Base-by-base conservation (phyloP, 2,888 invertebrate species). In the Lasioglossum oenotherae region DNA sequence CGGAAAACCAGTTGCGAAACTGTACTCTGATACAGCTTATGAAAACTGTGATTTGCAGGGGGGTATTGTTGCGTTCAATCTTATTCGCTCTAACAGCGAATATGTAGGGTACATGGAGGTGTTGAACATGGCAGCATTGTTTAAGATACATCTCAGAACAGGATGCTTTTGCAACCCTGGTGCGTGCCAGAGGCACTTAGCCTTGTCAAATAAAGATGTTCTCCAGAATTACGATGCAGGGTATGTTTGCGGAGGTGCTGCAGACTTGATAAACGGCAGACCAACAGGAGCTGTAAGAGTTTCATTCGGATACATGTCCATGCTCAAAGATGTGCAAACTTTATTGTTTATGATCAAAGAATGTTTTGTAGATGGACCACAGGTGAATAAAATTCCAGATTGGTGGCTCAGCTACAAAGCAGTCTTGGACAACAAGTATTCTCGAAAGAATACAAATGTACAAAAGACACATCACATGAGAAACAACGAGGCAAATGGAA, bases 151-250 rank as follows among this genome's bases (percentile, higher is more conserved):
- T 90, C 95, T 99, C 67, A 96, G 99, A 87, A 98, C 98, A 1
- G 99, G 99, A 0, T 99, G 99, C 94, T 99, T 99, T 94, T 99
- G 99, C 95, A 99, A 99, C 95, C 98, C 99, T 2, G 99, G 99
- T 23, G 98, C 99, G 2, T 99, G 99, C 94, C 98, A 99, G 94
- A 96, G 97, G 75, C 98, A 98, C 93, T 95, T 99, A 73, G 95
- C 96, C 12, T 95, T 98, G 14, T 96, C 97, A 0, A 96, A 97
- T 78, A 96, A 96, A 23, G 97, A 98, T 80, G 96, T 99, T 89
- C 96, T 97, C 90, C 96, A 96, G 49, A 98, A 99, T 94, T 98
- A 97, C 94, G 96, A 97, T 96, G 97, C 97, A 4, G 99, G 99
- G 0, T 99, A 99, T 95, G 97, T 98, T 67, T 99, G 99, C 95